A percentile compares a stretch with the other conserved stretches of the same genome.
phyloP scores from a whole-genome alignment of 2,113 vertebrate species.

The Ursus arctos region DNA sequence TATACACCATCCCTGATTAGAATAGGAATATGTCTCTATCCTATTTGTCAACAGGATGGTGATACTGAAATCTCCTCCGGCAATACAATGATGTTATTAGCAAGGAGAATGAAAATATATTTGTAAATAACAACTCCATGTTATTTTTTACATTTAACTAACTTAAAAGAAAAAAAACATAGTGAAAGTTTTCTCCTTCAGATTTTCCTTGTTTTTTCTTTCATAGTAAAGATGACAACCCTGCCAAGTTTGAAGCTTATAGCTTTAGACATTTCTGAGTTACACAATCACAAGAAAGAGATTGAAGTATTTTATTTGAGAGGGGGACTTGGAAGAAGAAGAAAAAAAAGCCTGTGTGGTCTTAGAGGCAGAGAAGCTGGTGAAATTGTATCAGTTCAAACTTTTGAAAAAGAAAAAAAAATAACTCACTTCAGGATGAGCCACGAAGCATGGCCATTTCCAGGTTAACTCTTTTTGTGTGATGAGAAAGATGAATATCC shows the following conservation, averaged over 20 bases:
- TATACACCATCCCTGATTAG: neutral
- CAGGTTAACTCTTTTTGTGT: conserved; percentile 48
- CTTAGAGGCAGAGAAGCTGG: conserved; percentile 50
- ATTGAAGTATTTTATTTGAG: conserved; percentile 73
- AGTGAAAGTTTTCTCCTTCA: conserved; percentile 65
- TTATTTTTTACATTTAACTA: conserved; percentile 9
- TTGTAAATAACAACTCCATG: neutral
- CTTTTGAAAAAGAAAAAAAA: conserved; percentile 15
- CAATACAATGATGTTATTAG: conserved; percentile 13
- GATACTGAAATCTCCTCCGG: conserved; percentile 2
- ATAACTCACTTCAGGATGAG: conserved; percentile 24
- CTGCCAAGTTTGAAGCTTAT: conserved; percentile 73
- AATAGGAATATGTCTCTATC: neutral
- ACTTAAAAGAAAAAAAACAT: neutral
- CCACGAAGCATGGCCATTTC: conserved; percentile 53
- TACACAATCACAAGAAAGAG: conserved; percentile 72
- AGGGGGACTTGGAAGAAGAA: conserved; percentile 34
- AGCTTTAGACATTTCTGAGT: conserved; percentile 76
- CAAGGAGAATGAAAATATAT: conserved; percentile 55
- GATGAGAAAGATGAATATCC: conserved; percentile 36
- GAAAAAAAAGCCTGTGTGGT: neutral
- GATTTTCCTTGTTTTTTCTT: conserved; percentile 73
- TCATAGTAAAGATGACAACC: conserved; percentile 2
- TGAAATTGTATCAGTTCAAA: conserved; percentile 55
- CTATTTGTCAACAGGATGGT: neutral